Evolutionary conservation across 2,797 vertebrate species (phyloP).

Genomic region (Pitangus sulphuratus): DNA sequence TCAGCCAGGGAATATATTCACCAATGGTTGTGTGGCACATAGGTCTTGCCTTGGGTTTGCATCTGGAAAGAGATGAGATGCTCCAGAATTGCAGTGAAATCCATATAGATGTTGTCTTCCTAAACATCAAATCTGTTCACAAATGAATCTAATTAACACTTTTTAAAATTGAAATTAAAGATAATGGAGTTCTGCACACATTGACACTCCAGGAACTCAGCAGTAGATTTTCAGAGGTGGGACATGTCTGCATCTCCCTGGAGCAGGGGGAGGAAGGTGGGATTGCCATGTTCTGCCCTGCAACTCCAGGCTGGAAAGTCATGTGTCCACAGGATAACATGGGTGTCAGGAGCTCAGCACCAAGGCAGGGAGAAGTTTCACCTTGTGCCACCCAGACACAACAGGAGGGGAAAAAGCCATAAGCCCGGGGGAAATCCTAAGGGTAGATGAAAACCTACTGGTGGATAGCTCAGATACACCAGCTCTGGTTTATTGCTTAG

Average conservation of each 20-base stretch:
- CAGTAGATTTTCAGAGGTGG: background rate
- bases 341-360: background rate
- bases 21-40: background rate
- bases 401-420: background rate
- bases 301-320: background rate
- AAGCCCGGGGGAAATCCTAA: background rate
- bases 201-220: background rate
- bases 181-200: background rate
- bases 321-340: accelerated
- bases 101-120: accelerated
- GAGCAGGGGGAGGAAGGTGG: background rate
- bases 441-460: background rate
- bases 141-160: background rate
- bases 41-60: background rate
- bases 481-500: background rate
- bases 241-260: background rate
- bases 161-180: background rate
- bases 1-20: background rate
- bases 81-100: background rate
- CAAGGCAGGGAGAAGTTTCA: background rate
- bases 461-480: background rate
- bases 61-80: background rate
- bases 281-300: background rate
- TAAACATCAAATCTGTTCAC: background rate
- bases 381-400: background rate